phyloP scores from a whole-genome alignment of 2,888 invertebrate species.

The Sympetrum striolatum region DNA sequence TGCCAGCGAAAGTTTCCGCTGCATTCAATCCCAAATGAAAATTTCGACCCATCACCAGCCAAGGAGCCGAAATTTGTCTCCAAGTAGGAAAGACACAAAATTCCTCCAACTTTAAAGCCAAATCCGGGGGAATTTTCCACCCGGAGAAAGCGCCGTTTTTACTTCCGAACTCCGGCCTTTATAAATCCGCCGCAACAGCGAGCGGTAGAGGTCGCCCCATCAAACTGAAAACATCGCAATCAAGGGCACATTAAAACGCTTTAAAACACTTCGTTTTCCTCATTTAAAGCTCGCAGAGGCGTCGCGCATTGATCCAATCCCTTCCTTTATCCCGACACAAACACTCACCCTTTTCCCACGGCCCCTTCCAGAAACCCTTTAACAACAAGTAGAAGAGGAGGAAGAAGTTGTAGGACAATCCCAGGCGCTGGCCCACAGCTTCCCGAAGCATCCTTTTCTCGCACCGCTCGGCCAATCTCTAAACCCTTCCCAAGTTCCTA shows the following conservation, averaged over 20 bases:
- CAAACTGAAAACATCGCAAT: not conserved
- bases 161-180: not conserved
- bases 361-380: not conserved
- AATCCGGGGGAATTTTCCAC: not conserved
- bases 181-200: not conserved
- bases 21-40: no score
- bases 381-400: not conserved
- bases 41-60: no score
- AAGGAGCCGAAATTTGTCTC: not conserved
- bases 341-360: not conserved
- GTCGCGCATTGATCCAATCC: not conserved
- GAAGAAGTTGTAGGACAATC: constrained; percentile 17
- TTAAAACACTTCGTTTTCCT: not conserved
- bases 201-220: not conserved
- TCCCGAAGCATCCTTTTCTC: not conserved
- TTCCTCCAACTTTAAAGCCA: not conserved
- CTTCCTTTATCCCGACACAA: not conserved
- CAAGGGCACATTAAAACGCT: not conserved
- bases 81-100: not conserved
- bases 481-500: not conserved
- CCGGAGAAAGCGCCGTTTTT: not conserved
- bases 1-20: no score
- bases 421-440: not conserved
- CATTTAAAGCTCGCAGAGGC: not conserved
- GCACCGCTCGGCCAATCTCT: not conserved